A percentile compares a stretch with the other conserved stretches of the same genome.
Evolutionary conservation across 2,797 vertebrate species (phyloP).

Genomic region (Thunnus albacares): DNA sequence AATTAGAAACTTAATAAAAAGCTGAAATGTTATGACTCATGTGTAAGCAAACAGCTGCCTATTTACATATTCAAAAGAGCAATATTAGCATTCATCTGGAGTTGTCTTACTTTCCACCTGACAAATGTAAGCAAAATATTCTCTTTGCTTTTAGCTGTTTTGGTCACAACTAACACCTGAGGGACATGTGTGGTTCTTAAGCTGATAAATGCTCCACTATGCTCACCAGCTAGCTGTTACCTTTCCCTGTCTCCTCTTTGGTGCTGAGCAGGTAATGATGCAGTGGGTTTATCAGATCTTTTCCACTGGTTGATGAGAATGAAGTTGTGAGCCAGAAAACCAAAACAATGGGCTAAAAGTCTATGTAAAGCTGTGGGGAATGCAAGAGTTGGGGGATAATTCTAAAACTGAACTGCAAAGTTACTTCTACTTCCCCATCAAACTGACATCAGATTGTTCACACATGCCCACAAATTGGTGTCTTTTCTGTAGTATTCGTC

Average conservation of each 20-base stretch:
- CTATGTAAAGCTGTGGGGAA: background rate
- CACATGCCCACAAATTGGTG: too few relatives aligned
- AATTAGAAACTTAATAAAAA: too few relatives aligned
- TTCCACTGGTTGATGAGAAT: background rate
- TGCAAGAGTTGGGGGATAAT: background rate
- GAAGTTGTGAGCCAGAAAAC: background rate
- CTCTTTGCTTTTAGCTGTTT: background rate
- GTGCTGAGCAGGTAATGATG: too few relatives aligned
- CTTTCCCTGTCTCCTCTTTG: too few relatives aligned
- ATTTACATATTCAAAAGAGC: background rate
- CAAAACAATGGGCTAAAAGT: background rate
- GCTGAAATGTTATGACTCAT: too few relatives aligned
- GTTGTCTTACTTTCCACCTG: background rate
- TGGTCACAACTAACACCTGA: background rate
- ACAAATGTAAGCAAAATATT: background rate
- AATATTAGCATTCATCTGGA: background rate
- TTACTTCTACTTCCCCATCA: too few relatives aligned
- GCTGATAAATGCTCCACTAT: background rate
- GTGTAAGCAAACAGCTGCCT: too few relatives aligned
- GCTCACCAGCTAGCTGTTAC: background rate
- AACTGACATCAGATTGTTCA: too few relatives aligned
- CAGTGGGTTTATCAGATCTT: too few relatives aligned
- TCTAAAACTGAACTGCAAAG: background rate
- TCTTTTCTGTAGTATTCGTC: too few relatives aligned
- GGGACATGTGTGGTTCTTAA: background rate